A percentile compares a stretch with the other conserved stretches of the same genome.
These are phyloP conservation scores for Drosophila subpulchrella DNA, from an alignment of 1,140 invertebrate species.

Conservation along the genomic window DNA sequence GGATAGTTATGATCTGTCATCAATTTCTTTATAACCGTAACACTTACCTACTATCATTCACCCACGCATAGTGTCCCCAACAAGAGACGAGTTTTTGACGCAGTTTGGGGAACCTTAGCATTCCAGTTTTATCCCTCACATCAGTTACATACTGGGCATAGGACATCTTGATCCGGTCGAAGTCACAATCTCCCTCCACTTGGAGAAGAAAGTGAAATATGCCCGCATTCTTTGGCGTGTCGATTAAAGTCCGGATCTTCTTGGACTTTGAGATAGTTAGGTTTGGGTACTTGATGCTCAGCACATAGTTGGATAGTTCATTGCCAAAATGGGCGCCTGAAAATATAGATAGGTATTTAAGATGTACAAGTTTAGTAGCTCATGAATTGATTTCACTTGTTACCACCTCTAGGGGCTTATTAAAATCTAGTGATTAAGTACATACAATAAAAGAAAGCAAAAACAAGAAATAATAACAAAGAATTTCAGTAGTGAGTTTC, in stretches of 20 bases:
- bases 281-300: slow-evolving; percentile 86
- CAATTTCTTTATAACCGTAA: background rate
- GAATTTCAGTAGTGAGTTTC: background rate
- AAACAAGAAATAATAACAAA: background rate
- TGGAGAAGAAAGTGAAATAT: slow-evolving; percentile 88
- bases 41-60: slow-evolving; percentile 81
- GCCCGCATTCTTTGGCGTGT: slow-evolving; percentile 89
- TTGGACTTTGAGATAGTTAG: slow-evolving; percentile 88
- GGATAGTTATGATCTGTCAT: background rate
- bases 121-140: slow-evolving; percentile 86
- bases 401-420: background rate
- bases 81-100: slow-evolving; percentile 87
- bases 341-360: background rate
- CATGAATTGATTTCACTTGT: background rate
- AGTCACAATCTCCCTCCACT: slow-evolving; percentile 86
- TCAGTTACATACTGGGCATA: slow-evolving; percentile 86
- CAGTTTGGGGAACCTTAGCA: slow-evolving; percentile 87
- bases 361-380: background rate
- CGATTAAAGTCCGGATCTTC: slow-evolving; percentile 88
- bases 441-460: background rate
- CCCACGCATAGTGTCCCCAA: slow-evolving; percentile 90
- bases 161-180: slow-evolving; percentile 84
- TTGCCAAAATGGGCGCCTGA: slow-evolving; percentile 76
- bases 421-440: background rate
- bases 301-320: slow-evolving; percentile 74